These are phyloP conservation scores for Saguinus imperator DNA, from an alignment of 2,113 vertebrate species.

Conservation along the genomic window DNA sequence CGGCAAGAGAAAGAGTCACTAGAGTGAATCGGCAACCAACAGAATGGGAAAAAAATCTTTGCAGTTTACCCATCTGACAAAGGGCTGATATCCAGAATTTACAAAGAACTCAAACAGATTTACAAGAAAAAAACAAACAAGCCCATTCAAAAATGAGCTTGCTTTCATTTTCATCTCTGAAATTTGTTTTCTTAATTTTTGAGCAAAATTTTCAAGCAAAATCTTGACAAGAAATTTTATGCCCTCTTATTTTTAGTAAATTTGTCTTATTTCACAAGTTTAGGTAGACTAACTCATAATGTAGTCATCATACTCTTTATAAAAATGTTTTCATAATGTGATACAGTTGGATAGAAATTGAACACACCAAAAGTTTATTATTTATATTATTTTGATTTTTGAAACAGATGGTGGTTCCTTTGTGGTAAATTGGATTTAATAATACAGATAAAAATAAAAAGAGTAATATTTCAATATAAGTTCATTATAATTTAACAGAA, in stretches of 20 bases:
- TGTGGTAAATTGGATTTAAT: constrained; percentile 47
- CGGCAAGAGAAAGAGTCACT: too few species aligned
- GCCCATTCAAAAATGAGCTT: neutral
- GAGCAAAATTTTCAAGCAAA: neutral
- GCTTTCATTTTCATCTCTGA: neutral
- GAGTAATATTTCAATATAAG: constrained; percentile 7
- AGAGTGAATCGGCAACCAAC: too few species aligned
- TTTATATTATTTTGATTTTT: constrained; percentile 56
- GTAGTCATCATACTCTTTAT: neutral
- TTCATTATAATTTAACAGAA: constrained; percentile 1
- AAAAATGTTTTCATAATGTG: constrained; percentile 1
- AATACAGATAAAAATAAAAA: constrained; percentile 35
- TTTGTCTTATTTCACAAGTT: neutral
- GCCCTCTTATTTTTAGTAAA: neutral
- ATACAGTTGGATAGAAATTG: constrained; percentile 42
- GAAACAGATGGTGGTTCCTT: constrained; percentile 66
- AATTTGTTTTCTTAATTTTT: neutral
- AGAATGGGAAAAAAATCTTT: too few species aligned
- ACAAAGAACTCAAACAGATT: too few species aligned
- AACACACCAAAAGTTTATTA: constrained; percentile 53
- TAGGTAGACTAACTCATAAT: constrained; percentile 30
- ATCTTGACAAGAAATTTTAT: neutral
- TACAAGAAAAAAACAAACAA: too few species aligned
- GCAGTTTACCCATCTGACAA: too few species aligned
- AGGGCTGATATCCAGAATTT: too few species aligned